These are phyloP conservation scores for Crematogaster levior DNA, from an alignment of 2,888 invertebrate genomes.

Conservation along the genomic window DNA sequence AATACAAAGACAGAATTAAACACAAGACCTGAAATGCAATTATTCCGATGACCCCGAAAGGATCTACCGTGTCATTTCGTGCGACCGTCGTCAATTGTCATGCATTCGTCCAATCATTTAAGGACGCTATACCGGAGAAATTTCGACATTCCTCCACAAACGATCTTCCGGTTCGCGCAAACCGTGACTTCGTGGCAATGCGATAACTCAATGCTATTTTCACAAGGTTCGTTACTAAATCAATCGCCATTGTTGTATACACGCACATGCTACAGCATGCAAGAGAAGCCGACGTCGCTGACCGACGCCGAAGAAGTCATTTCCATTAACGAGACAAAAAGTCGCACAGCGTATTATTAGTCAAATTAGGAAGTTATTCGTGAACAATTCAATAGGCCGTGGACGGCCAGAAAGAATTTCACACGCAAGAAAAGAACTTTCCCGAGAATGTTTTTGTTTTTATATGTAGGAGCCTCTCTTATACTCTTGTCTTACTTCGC, in stretches of 20 bases:
- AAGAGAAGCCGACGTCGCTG: slow-evolving; percentile 4
- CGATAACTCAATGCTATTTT: slow-evolving; percentile 22
- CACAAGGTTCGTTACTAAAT: slow-evolving; percentile 7
- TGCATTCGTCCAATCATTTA: not conserved
- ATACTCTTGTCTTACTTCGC: not conserved
- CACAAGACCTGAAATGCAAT: not conserved
- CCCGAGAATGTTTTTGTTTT: slow-evolving; percentile 10
- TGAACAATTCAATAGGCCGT: slow-evolving; percentile 30
- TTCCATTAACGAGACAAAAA: slow-evolving; percentile 43
- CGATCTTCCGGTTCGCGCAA: slow-evolving; percentile 12
- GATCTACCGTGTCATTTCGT: not conserved
- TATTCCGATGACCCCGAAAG: slow-evolving; percentile 5
- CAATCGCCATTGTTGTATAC: slow-evolving; percentile 24
- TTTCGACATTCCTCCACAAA: slow-evolving; percentile 20
- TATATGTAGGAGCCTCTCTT: not conserved
- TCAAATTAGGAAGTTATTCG: slow-evolving; percentile 45
- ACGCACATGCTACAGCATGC: slow-evolving; percentile 42
- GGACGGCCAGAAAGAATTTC: slow-evolving; percentile 8
- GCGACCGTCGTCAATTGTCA: not conserved
- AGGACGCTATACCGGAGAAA: not conserved
- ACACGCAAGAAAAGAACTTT: slow-evolving; percentile 44
- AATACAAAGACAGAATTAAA: not conserved
- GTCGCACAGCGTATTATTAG: slow-evolving; percentile 37
- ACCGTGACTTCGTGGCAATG: not conserved
- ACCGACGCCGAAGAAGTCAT: not conserved